These are phyloP conservation scores for Manis crassicaudata DNA, from an alignment of 2,797 vertebrate species.

Conservation along the genomic window DNA sequence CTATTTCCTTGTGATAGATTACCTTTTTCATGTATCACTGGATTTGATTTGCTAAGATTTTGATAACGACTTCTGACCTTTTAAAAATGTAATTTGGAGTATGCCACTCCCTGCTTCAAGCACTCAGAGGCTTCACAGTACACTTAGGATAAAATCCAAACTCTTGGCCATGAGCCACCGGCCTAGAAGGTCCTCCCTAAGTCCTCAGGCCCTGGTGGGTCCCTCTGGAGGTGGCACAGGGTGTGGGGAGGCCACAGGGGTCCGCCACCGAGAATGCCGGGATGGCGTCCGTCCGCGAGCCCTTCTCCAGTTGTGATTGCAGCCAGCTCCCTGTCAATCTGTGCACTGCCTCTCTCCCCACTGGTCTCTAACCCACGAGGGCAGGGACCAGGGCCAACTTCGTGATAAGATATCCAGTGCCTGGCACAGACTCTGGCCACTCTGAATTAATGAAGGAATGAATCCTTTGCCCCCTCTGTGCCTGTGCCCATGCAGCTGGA, in stretches of 20 bases:
- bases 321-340: neutral
- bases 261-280: neutral
- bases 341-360: neutral
- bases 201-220: neutral
- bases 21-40: neutral
- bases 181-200: neutral
- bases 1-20: neutral
- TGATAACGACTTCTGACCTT: conserved; percentile 46
- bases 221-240: neutral
- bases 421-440: neutral
- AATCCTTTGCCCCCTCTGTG: neutral
- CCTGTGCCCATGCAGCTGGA: neutral
- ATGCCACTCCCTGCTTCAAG: neutral
- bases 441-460: neutral
- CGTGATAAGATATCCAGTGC: neutral
- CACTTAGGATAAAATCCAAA: neutral
- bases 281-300: neutral
- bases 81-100: conserved; percentile 51
- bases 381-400: neutral
- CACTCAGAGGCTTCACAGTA: neutral
- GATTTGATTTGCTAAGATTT: conserved; percentile 52
- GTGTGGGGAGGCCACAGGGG: neutral
- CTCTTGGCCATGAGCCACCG: neutral
- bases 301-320: neutral
- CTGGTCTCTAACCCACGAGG: neutral